Base-by-base conservation (phyloP, 1,140 invertebrate genomes). In the Megalonaias nervosa region DNA sequence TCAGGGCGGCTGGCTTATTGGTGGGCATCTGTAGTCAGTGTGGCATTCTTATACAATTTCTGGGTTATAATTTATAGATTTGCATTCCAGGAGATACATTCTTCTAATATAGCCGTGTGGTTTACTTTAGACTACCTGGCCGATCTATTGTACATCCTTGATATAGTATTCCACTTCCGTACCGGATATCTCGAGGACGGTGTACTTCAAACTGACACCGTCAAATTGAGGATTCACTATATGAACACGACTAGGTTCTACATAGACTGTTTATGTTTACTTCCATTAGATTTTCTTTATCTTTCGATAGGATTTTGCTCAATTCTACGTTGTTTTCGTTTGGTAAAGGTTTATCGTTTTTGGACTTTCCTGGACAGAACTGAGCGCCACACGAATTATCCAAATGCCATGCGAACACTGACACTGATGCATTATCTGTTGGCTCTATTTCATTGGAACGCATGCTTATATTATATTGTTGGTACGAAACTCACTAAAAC, bases 401-500 rank as follows among this genome's bases (percentile, higher is more conserved):
- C 98, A 75, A 99, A 99, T 92, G 93, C 99, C 12, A 89, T 99
- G 93, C 94, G 98, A 83, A 97, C 97, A 76, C 94, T 92, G 13
- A 96, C 96, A 87, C 93, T 99, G 84, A 96, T 98, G 89, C 97
- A 99, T 93, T 98, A 98, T 92, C 94, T 99, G 85, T 93, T 99
- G 92, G 97, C 98, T 91, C 97, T 99, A 91, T 99, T 99, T 93
- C 98, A 99, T 93, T 99, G 98, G 98, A 99, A 99, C 92, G 97
- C 98, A 83, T 99, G 98, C 93, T 93, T 99, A 88, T 98, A 97
- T 92, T 96, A 98, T 93, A 82, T 89, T 19, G 84, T 90, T 57
- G 85, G 83, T 21, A 74, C 61, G 21, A 71, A 76, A 31, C 60
- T 77, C 48, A 69, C 82, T 14, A 60, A 80, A 55, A 61, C 48